These are phyloP conservation scores for Zaprionus inermis DNA, from an alignment of 1,140 invertebrate genomes.

Conservation along the genomic window DNA sequence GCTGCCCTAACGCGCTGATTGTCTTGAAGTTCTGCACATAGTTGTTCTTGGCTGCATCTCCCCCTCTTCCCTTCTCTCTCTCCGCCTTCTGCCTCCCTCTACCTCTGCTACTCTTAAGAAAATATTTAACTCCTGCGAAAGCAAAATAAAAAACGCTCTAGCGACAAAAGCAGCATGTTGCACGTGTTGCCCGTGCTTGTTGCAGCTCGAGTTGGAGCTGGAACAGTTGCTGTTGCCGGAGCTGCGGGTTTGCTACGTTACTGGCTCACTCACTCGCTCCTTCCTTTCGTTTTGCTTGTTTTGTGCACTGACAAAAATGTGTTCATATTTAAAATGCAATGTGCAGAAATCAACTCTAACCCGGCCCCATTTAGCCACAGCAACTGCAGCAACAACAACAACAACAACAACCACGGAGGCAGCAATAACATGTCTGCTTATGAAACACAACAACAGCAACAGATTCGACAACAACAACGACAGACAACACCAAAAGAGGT, in stretches of 20 bases:
- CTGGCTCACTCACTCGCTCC: too few species aligned
- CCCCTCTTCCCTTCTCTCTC: neutral
- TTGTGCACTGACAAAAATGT: constrained; percentile 45
- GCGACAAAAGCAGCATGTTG: constrained; percentile 50
- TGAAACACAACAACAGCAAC: constrained; percentile 47
- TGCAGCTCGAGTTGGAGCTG: constrained; percentile 12
- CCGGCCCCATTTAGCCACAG: constrained; percentile 62
- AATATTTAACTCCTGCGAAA: constrained; percentile 46
- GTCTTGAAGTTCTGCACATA: constrained; percentile 38
- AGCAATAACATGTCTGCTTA: constrained; percentile 43
- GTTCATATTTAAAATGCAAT: constrained; percentile 57
- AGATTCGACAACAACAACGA: constrained; percentile 12
- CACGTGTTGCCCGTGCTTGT: constrained; percentile 25
- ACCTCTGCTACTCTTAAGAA: constrained; percentile 14
- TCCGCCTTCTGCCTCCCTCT: neutral
- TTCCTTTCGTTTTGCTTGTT: neutral
- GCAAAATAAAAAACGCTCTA: constrained; percentile 1
- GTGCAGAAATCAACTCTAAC: constrained; percentile 65
- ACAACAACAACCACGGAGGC: neutral
- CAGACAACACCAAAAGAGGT: constrained; percentile 58
- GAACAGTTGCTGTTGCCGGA: constrained; percentile 29
- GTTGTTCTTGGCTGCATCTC: neutral
- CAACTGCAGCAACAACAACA: constrained; percentile 19
- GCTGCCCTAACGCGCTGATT: constrained; percentile 35
- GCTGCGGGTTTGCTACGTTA: constrained; percentile 40